phyloP scores from a whole-genome alignment of 2,797 vertebrate genomes.

The Platalea minor region DNA sequence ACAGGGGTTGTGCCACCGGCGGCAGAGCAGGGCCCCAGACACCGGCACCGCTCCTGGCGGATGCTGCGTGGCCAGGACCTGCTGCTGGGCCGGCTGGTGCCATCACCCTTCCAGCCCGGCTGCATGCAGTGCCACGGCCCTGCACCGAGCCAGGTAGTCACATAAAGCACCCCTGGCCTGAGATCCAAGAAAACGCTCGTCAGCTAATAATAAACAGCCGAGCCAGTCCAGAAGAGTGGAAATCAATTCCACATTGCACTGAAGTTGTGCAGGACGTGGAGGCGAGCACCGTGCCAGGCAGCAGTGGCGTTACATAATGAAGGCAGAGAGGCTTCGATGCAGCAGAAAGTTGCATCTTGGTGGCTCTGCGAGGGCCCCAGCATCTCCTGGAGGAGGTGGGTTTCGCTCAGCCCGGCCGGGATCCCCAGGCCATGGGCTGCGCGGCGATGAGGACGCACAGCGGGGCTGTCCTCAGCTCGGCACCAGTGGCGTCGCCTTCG shows the following conservation, averaged over 20 bases:
- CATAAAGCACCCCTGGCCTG: neutral
- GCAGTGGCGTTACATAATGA: slow-evolving; percentile 52
- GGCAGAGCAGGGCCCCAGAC: neutral
- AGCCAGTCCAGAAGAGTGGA: neutral
- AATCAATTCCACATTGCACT: neutral
- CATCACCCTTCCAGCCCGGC: neutral
- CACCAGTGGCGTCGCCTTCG: neutral
- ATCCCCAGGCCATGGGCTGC: neutral
- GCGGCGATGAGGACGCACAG: fast-evolving
- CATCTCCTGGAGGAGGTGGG: neutral
- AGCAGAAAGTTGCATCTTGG: slow-evolving; percentile 43
- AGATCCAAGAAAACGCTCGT: neutral
- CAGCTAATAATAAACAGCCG: neutral
- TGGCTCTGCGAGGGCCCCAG: neutral
- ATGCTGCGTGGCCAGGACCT: fast-evolving
- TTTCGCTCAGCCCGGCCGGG: neutral
- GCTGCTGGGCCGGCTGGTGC: fast-evolving
- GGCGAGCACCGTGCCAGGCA: slow-evolving; percentile 35
- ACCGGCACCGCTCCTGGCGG: fast-evolving
- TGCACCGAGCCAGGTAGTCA: fast-evolving
- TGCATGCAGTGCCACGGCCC: fast-evolving
- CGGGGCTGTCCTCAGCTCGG: neutral
- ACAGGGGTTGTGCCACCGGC: neutral
- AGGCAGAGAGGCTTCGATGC: slow-evolving; percentile 30
- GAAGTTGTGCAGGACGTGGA: slow-evolving; percentile 48